Percentiles rank a stretch among this genome's conserved stretches.
Evolutionary conservation across 2,888 invertebrate species (phyloP).

Genomic region (Masnerella sp.): DNA sequence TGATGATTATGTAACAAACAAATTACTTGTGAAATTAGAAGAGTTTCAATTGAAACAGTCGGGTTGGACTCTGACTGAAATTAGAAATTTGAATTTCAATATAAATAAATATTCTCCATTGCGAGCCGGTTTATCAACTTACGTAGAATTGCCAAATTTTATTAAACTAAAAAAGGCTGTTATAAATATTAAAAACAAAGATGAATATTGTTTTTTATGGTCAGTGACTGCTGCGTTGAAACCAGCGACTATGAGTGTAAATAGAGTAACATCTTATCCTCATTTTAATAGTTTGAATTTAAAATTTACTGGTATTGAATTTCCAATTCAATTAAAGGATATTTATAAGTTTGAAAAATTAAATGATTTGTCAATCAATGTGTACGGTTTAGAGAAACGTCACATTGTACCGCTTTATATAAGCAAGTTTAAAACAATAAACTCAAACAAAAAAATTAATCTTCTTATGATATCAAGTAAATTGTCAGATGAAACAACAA

Average conservation of each 20-base stretch:
- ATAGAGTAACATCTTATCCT: neutral
- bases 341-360: constrained; percentile 23
- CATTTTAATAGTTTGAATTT: neutral
- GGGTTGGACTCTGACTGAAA: no score
- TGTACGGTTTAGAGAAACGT: neutral
- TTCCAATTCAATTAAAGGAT: constrained; percentile 8
- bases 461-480: constrained; percentile 4
- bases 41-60: no score
- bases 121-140: no score
- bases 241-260: neutral
- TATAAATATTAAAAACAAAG: neutral
- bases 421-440: neutral
- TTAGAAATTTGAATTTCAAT: no score
- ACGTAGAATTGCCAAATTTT: neutral
- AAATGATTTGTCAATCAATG: no score
- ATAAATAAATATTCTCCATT: no score
- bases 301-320: constrained; percentile 12
- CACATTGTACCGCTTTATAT: neutral
- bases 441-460: neutral
- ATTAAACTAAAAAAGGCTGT: neutral
- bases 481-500: constrained; percentile 1
- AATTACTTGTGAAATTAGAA: no score
- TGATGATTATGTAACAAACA: no score
- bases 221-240: neutral
- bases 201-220: no score